Percentiles rank a stretch among this genome's conserved stretches.
Conservation (phyloP, 2,888 invertebrate species). For the Stenolophus ochropezus region DNA sequence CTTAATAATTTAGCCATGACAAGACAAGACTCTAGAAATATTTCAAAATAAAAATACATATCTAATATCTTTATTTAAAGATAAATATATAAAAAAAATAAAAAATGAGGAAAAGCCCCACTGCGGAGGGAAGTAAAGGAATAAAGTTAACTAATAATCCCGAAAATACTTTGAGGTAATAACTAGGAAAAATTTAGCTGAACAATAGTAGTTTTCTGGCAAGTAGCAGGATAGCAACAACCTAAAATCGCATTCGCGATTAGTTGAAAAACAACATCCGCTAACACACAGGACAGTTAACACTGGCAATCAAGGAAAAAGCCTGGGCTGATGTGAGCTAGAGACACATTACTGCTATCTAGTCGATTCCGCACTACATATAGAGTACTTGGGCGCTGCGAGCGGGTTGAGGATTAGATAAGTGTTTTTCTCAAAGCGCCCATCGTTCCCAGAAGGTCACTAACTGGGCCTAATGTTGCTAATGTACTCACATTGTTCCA, state of each 20-base stretch:
- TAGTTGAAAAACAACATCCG: constrained; percentile 12
- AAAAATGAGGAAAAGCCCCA: no score
- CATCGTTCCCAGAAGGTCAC: constrained; percentile 43
- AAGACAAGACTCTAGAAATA: no score
- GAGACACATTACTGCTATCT: constrained; percentile 48
- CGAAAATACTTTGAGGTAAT: no score
- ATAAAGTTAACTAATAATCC: no score
- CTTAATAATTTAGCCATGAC: no score
- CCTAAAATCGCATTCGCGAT: constrained; percentile 17
- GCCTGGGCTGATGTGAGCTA: constrained; percentile 37
- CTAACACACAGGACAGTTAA: constrained; percentile 37
- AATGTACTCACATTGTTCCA: constrained; percentile 39
- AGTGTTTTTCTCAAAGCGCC: constrained; percentile 38
- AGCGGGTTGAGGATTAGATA: constrained; percentile 41
- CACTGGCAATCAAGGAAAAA: constrained; percentile 44
- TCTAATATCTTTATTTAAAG: no score
- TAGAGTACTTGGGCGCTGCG: constrained; percentile 11
- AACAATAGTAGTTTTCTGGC: not conserved
- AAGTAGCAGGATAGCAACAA: not conserved
- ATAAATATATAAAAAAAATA: no score
- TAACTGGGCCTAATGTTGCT: constrained; percentile 43
- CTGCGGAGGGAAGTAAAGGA: no score
- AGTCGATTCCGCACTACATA: constrained; percentile 43
- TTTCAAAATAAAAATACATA: no score
- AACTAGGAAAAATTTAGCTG: not conserved